Evolutionary conservation across 92 coral and sea anemone species (phyloP), one percentile per base, ranked within the genome.

Genomic region (Pocillopora grandis): DNA sequence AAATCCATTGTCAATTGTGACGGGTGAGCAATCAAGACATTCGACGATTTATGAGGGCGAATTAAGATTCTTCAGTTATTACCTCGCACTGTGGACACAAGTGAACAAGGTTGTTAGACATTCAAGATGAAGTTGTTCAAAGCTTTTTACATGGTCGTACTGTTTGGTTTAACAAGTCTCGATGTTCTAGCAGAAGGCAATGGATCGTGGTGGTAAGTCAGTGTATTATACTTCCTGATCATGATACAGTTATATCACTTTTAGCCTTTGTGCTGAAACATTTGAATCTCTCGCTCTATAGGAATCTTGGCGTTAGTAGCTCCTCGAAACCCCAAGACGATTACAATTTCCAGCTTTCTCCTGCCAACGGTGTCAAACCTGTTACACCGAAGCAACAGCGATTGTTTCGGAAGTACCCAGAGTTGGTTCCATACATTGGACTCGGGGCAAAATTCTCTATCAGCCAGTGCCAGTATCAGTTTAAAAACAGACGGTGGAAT

Each of bases 391-490:
- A 88, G 65, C 98, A 94, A 75, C 91, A 89, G 62, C 89, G 91
- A 15, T 67, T 94, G 48, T 91, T 91, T 61, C 88, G 95, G 27
- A 83, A 90, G 74, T 84, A 89, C 17, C 98, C 99, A 3, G 95
- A 92, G 31, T 89, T 97, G 13, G 77, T 97, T 9, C 97, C 90
- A 10, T 90, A 92, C 88, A 92, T 97, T 27, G 94, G 90, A 9
- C 80, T 82, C 4, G 99, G 99, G 9, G 93, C 98, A 17, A 83
- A 90, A 27, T 76, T 87, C n/a, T 92, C 99, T 0, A 93, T 94
- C 63, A 88, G 87, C 9, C 97, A 97, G 77, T 97, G 99, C 27
- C 99, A 97, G 83, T 87, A 84, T 59, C 99, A 97, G 94, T 97
- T 97, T 84, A 88, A 92, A 78, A 76, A 84, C 62, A 66, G 99